Evolutionary conservation across 1,140 invertebrate genomes (phyloP), one percentile per base, ranked within the genome.

Genomic region (Halotydeus destructor): DNA sequence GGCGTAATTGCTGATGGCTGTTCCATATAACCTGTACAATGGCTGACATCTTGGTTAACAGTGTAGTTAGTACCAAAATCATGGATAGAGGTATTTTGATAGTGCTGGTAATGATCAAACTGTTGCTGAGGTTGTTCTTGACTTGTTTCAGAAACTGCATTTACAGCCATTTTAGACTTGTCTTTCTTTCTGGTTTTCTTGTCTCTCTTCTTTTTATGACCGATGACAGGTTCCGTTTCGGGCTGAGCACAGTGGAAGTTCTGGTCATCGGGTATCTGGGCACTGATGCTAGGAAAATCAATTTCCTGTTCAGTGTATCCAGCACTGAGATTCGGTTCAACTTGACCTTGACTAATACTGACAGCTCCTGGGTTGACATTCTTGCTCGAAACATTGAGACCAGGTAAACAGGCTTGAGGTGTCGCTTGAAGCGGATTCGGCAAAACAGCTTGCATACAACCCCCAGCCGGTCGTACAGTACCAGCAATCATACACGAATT

Each of bases 231-330:
- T 11, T 18, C 12, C 12, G 18, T 12, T 38, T 25, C n/a, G 2
- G n/a, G 27, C 14, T 11, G 11, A 3, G 12, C 9, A 23, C 23
- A 23, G 37, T 38, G 14, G 27, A 38, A 12, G 16, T 12, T 8
- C 6, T 6, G 16, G 27, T 33, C 23, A 41, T 12, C 26, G n/a
- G 8, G 12, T n/a, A 19, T 8, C 8, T 3, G 1, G 19, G 19
- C 28, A 32, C 32, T 41, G 14, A 41, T 18, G 19, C 14, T 41
- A 3, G 25, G 39, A 32, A 41, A 41, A 18, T 32, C 39, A 23
- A 41, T 33, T 31, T 2, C 39, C 19, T 6, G 24, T 5, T n/a
- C 23, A 2, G 8, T 33, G 12, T 31, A 41, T 9, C 28, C 39
- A 2, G 25, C 14, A 19, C 22, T 30, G 19, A 41, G 28, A 31